Percentiles rank a stretch among this genome's conserved stretches.
Conservation (phyloP, 2,888 invertebrate species). For the Onchidella celtica region DNA sequence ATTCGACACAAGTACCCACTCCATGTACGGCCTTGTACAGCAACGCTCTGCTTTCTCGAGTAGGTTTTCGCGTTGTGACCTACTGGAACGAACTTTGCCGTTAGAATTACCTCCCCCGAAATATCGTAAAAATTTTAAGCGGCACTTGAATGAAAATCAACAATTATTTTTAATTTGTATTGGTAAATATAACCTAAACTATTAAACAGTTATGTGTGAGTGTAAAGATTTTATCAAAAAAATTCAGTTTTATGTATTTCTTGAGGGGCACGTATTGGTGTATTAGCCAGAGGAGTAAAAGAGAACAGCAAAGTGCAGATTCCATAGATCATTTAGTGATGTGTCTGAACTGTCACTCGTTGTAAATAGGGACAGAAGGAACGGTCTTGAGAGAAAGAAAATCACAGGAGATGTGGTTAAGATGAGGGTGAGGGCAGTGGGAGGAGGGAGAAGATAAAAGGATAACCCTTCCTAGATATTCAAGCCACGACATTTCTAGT, state of each 20-base stretch:
- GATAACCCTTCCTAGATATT: no score
- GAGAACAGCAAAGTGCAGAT: constrained; percentile 44
- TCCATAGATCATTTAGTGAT: constrained; percentile 52
- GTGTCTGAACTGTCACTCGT: constrained; percentile 39
- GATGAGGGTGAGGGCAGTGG: no score
- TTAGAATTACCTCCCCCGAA: constrained; percentile 17
- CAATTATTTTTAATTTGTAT: background rate
- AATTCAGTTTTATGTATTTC: background rate
- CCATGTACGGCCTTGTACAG: background rate
- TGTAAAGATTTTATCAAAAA: background rate
- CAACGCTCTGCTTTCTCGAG: constrained; percentile 3
- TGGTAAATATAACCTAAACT: background rate
- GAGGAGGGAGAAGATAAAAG: no score
- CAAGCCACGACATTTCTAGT: no score
- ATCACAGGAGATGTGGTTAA: background rate
- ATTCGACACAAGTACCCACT: constrained; percentile 11
- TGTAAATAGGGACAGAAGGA: background rate
- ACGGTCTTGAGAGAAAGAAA: background rate
- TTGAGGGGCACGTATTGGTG: background rate
- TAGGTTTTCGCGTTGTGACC: constrained; percentile 37
- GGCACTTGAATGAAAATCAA: background rate
- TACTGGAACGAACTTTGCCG: constrained; percentile 20
- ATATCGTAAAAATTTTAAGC: background rate
- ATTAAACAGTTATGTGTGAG: background rate
- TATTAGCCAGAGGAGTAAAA: constrained; percentile 25